phyloP scores from a whole-genome alignment of 2,113 vertebrate genomes.

The Percina caprodes region DNA sequence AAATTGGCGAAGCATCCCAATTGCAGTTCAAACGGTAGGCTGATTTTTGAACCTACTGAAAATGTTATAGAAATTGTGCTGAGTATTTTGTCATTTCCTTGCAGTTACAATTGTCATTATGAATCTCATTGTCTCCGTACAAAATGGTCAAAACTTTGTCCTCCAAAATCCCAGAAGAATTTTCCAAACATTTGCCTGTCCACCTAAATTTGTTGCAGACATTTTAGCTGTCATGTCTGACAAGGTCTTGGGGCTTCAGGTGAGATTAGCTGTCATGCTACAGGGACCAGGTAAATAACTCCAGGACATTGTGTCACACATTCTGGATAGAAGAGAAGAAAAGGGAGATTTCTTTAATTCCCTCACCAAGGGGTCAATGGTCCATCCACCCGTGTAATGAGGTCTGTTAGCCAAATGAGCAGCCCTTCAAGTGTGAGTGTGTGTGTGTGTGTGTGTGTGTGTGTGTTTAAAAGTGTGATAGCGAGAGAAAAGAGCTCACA shows the following conservation, averaged over 20 bases:
- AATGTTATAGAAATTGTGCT: background rate
- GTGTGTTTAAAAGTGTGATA: slow-evolving; percentile 33
- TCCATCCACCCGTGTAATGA: slow-evolving; percentile 82
- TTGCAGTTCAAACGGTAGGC: background rate
- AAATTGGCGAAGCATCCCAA: background rate
- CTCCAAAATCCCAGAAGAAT: background rate
- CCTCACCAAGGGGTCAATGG: slow-evolving; percentile 73
- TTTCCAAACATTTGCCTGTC: slow-evolving; percentile 5
- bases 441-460: slow-evolving; percentile 17
- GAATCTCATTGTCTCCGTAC: background rate
- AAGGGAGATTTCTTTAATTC: slow-evolving; percentile 76
- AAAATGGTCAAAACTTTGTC: background rate
- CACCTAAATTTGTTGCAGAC: slow-evolving; percentile 37
- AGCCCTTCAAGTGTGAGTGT: slow-evolving; percentile 66
- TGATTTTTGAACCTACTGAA: background rate
- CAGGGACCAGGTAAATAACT: slow-evolving; percentile 75
- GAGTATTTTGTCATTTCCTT: background rate
- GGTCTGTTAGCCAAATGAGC: slow-evolving; percentile 82
- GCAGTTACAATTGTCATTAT: background rate
- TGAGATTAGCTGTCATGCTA: slow-evolving; percentile 73
- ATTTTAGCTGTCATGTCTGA: slow-evolving; percentile 23
- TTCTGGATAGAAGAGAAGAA: slow-evolving; percentile 58
- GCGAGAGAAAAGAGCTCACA: slow-evolving; percentile 28
- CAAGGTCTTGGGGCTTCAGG: slow-evolving; percentile 51
- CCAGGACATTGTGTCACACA: slow-evolving; percentile 71